phyloP scores from a whole-genome alignment of 1,140 invertebrate genomes.

The Bombus picipes region DNA sequence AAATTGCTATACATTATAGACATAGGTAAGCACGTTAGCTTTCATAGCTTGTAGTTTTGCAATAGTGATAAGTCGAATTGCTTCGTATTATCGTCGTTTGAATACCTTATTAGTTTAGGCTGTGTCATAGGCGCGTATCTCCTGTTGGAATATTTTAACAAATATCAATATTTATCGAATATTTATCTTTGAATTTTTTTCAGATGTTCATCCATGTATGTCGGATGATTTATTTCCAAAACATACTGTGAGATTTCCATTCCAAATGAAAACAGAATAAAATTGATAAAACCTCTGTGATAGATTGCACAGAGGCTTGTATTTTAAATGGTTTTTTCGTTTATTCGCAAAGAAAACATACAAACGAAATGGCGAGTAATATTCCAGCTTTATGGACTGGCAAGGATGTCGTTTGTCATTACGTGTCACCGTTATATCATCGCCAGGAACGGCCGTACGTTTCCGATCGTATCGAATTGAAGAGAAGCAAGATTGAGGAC shows the following conservation, averaged over 20 bases:
- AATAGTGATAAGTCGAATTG: not conserved
- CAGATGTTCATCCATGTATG: too few species aligned
- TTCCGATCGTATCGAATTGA: constrained; percentile 35
- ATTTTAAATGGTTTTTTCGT: constrained; percentile 19
- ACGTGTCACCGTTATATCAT: constrained; percentile 36
- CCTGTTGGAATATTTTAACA: not conserved
- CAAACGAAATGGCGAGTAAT: constrained; percentile 9
- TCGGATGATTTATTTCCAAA: not conserved
- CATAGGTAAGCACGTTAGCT: not conserved
- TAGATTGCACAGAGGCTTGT: not conserved
- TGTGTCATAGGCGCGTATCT: too few species aligned
- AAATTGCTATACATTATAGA: too few species aligned
- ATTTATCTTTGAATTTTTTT: not conserved
- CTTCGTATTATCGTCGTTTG: not conserved
- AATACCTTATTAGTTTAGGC: not conserved
- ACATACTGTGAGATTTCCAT: not conserved
- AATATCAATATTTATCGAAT: not conserved
- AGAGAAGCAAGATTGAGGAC: constrained; percentile 19
- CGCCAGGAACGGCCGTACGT: not conserved
- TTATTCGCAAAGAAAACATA: not conserved
- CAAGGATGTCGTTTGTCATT: constrained; percentile 27
- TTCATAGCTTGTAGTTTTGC: not conserved
- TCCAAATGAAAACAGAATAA: not conserved
- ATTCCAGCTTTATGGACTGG: constrained; percentile 2
- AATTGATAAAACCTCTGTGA: constrained; percentile 12